Evolutionary conservation across 1,140 invertebrate species (phyloP).

Genomic region (Cotesia chilonis): DNA sequence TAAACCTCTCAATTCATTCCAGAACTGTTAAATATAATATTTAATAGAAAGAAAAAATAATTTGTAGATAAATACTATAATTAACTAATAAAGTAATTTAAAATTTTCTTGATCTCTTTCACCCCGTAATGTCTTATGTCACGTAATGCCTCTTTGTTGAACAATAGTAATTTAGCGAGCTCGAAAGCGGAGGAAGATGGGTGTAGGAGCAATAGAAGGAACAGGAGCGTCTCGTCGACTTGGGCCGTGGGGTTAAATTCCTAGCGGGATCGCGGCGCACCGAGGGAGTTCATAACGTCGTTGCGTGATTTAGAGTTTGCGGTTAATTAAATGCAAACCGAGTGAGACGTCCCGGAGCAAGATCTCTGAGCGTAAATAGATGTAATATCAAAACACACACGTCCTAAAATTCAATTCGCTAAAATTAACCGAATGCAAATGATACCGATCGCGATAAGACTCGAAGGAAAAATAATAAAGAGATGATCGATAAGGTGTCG

Average conservation of each 20-base stretch:
- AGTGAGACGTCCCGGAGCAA: neutral
- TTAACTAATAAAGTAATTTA: no score
- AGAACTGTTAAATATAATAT: no score
- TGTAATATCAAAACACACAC: neutral
- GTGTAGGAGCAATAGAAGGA: neutral
- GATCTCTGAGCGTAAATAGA: neutral
- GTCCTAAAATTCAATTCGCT: neutral
- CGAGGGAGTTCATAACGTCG: constrained; percentile 55
- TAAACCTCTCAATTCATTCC: no score
- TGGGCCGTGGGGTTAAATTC: constrained; percentile 28
- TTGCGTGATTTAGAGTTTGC: constrained; percentile 52
- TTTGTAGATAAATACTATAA: no score
- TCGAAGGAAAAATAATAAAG: neutral
- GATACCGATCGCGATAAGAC: constrained; percentile 21
- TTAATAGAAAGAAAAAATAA: no score
- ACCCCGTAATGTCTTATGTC: constrained; percentile 9
- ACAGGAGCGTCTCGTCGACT: neutral
- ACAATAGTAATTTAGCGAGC: constrained; percentile 26
- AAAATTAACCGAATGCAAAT: no score
- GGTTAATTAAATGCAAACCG: constrained; percentile 57
- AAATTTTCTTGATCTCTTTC: no score
- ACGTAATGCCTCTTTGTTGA: constrained; percentile 23
- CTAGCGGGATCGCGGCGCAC: constrained; percentile 32
- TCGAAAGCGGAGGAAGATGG: constrained; percentile 1
- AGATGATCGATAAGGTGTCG: neutral